Evolutionary conservation across 2,113 vertebrate species (phyloP).

Genomic region (Coreoperca whiteheadi): DNA sequence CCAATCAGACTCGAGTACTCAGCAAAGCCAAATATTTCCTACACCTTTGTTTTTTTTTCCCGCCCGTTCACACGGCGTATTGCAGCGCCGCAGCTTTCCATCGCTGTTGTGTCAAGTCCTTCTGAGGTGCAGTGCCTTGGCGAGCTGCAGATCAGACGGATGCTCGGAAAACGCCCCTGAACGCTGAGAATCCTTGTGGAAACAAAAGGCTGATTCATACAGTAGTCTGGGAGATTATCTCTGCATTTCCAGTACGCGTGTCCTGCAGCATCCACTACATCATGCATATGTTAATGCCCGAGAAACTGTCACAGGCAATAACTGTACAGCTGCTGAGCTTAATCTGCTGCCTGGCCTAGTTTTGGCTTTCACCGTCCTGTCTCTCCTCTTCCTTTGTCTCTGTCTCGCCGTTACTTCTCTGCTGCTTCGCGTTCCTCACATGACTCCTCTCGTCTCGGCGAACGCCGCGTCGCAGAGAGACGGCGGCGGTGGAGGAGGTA

Average conservation of each 20-base stretch:
- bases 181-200: conserved; percentile 29
- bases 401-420: neutral
- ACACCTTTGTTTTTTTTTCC: neutral
- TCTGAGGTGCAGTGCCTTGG: neutral
- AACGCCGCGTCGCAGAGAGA: neutral
- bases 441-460: neutral
- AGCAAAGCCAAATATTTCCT: too few relatives aligned
- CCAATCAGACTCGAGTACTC: too few relatives aligned
- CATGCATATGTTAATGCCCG: conserved; percentile 63
- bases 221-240: conserved; percentile 48
- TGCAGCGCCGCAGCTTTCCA: neutral
- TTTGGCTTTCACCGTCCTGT: conserved; percentile 14
- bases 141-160: neutral
- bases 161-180: neutral
- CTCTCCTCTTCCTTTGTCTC: neutral
- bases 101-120: neutral
- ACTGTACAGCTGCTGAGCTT: conserved; percentile 47
- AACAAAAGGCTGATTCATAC: conserved; percentile 34
- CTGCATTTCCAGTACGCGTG: conserved; percentile 12
- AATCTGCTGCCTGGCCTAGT: conserved; percentile 56
- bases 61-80: neutral
- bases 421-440: neutral
- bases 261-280: conserved; percentile 52
- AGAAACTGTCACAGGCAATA: conserved; percentile 53
- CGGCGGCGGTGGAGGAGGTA: neutral